Evolutionary conservation across 2,113 vertebrate genomes (phyloP), one percentile per base, ranked within the genome.

Genomic region (Tapirus terrestris): DNA sequence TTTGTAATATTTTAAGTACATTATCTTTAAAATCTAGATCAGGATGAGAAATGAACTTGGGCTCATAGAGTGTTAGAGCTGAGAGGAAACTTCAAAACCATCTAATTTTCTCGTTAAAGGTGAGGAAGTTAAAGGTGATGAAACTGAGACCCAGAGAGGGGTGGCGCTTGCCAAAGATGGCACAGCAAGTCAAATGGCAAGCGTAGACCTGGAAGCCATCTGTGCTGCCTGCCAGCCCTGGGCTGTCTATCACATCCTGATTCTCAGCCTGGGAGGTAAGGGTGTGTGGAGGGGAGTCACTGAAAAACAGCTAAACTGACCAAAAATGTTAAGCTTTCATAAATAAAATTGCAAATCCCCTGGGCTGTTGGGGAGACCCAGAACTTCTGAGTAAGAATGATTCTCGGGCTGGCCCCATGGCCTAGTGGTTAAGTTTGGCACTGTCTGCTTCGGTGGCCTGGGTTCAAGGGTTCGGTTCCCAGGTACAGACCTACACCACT

Each of bases 21-120:
- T 83, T 92, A 97, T 87, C 94, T 94, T 97, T 95, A 63, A 98
- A 98, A 98, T 98, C 97, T 97, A 97, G 97, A 97, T 98, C 97
- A 98, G 81, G 81, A 51, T 70, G 83, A 96, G 93, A 94, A 83
- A 53, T 96, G 96, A 97, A 97, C 95, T 97, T 67, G 45, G 94
- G 93, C 77, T 98, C 84, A 81, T 5, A 70, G 75, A 83, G 83
- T 65, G 88, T 76, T 56, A 80, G 63, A 80, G 27, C 45, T 90
- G 58, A 90, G 25, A 75, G 51, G 72, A 90, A 98, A 93, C 96
- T 97, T 97, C 18, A 33, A 89, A 96, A 72, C 60, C 25, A 20
- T 58, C 51, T 20, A 29, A 53, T 87, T 89, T 96, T 90, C 63
- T 61, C 20, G 36, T 61, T 61, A 65, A 60, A 97, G 29, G 6